Conservation (phyloP, 2,113 vertebrate genomes). For the Capreolus pygargus region DNA sequence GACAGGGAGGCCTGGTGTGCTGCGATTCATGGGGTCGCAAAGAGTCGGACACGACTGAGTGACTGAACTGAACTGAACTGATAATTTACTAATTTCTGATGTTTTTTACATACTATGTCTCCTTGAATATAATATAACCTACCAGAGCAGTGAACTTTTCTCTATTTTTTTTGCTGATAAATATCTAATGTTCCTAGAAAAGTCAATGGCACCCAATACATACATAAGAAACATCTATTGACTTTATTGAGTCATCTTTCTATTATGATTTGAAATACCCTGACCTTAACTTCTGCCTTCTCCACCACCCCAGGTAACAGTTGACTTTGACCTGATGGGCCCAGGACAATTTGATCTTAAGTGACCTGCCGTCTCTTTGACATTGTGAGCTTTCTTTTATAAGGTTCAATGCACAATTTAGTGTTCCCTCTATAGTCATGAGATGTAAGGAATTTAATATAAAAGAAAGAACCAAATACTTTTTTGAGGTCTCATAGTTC, state of each 20-base stretch:
- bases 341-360: neutral
- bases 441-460: slow-evolving; percentile 48
- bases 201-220: neutral
- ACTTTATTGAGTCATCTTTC: neutral
- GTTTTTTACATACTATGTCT: neutral
- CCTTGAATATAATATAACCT: neutral
- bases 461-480: slow-evolving; percentile 37
- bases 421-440: neutral
- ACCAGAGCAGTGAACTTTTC: neutral
- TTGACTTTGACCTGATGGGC: neutral
- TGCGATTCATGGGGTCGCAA: no score
- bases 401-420: slow-evolving; percentile 20
- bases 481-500: slow-evolving; percentile 44
- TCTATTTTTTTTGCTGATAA: neutral
- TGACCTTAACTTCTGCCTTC: neutral
- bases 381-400: neutral
- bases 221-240: neutral
- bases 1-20: no score
- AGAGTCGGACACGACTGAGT: no score
- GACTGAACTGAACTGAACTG: no score
- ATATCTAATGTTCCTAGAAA: neutral
- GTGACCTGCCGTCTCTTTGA: neutral
- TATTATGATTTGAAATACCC: neutral
- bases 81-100: neutral
- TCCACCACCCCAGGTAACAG: neutral